phyloP scores from a whole-genome alignment of 2,888 invertebrate species.

The Chironomus riparius region DNA sequence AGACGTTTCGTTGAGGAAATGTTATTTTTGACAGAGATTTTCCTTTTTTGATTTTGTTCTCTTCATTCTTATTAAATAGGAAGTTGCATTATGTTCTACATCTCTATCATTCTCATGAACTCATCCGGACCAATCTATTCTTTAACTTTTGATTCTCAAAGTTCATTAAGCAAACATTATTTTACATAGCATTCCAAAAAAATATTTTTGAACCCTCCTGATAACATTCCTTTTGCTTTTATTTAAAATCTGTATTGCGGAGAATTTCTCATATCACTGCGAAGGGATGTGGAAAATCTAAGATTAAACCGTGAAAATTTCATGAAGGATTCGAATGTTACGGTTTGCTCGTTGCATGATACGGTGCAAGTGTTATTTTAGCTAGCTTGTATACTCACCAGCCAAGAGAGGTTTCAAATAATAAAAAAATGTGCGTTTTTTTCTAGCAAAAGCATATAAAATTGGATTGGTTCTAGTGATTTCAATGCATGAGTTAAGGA shows the following conservation, averaged over 20 bases:
- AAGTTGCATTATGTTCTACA: too few species aligned
- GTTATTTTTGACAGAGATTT: neutral
- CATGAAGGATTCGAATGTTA: neutral
- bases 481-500: constrained; percentile 18
- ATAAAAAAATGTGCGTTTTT: constrained; percentile 1
- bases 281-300: neutral
- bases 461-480: constrained; percentile 20
- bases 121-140: too few species aligned
- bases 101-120: too few species aligned
- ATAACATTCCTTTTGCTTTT: too few species aligned
- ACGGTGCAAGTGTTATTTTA: constrained; percentile 20
- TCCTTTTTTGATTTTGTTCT: neutral
- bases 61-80: neutral
- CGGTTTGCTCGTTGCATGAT: constrained; percentile 14
- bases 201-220: too few species aligned
- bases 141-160: too few species aligned
- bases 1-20: neutral
- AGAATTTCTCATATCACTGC: neutral
- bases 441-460: constrained; percentile 14
- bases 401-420: neutral
- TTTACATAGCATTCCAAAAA: too few species aligned
- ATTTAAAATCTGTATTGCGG: neutral
- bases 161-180: too few species aligned
- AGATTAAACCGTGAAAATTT: constrained; percentile 23
- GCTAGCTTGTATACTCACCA: neutral